Percentiles rank a stretch among this genome's conserved stretches.
These are phyloP conservation scores for Dryobates pubescens DNA, from an alignment of 2,797 vertebrate genomes.

Conservation along the genomic window DNA sequence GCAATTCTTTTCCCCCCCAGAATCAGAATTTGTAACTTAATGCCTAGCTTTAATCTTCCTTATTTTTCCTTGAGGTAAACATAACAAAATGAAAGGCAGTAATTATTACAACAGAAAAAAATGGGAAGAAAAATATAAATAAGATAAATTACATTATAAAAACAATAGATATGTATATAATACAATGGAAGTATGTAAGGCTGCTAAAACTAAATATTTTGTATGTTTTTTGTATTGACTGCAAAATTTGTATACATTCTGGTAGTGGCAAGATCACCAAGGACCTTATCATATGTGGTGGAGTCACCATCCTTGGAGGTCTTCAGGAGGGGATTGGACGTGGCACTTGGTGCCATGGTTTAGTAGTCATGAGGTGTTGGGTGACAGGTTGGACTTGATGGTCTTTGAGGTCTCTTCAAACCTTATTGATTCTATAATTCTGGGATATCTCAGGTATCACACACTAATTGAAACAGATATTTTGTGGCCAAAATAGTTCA, in stretches of 20 bases:
- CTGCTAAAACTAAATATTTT: not conserved
- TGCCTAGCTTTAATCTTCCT: not conserved
- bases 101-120: not conserved
- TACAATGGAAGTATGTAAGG: not conserved
- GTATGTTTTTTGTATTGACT: not conserved
- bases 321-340: no score
- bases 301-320: no score
- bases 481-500: not conserved
- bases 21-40: not conserved
- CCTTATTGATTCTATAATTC: no score
- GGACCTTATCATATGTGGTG: not conserved
- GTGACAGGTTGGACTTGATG: no score
- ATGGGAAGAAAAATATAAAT: not conserved
- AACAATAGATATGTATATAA: not conserved
- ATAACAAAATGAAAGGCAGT: not conserved
- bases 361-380: no score
- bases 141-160: not conserved
- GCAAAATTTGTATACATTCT: not conserved
- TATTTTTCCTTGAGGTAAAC: not conserved
- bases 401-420: no score
- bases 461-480: not conserved
- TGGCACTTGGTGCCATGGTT: no score
- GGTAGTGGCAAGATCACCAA: not conserved
- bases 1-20: not conserved
- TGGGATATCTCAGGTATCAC: not conserved